Base-by-base conservation (phyloP, 2,113 vertebrate species). In the Stegastes partitus region DNA sequence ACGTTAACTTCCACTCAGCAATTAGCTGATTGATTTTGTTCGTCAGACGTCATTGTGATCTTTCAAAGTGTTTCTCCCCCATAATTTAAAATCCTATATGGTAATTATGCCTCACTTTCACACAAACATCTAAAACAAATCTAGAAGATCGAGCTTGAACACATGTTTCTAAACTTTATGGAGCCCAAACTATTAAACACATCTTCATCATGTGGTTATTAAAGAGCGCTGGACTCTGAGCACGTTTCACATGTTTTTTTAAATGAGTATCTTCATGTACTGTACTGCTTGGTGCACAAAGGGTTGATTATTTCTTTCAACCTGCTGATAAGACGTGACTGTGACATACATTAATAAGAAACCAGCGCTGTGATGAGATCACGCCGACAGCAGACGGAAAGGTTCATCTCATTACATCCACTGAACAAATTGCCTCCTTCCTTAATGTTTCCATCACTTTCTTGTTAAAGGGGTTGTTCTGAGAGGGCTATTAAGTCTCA, bases 381-480 rank as follows among this genome's bases (percentile, higher is more conserved):
- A 63, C 72, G 63, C 71, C 54, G 64, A 65, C 58, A 76, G 64
- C 68, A 63, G 63, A 64, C 22, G 31, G 61, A 74, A 69, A 72
- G 65, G 72, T 75, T 77, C 62, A 71, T 75, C 59, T 78, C 42
- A 45, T 81, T 51, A 72, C 73, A 65, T 64, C 58, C 68, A 26
- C 37, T 28, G 39, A 59, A 87, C 74, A 91, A 85, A 92, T 63
- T 73, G 66, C 64, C 49, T 61, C 23, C 2, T 47, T 77, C 65
- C 79, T 79, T 74, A 77, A 85, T 74, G 44, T 76, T 65, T 69
- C 73, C 63, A 80, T 74, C 78, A 44, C 66, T 76, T 71, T 37
- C 64, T 84, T 87, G 69, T 90, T 82, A 81, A 79, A 78, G 49
- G 45, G 66, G 68, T 59, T n/a, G 47, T 69, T 88, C 56, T 62